These are phyloP conservation scores for Melanotaenia boesemani DNA, from an alignment of 2,797 vertebrate genomes.

Conservation along the genomic window DNA sequence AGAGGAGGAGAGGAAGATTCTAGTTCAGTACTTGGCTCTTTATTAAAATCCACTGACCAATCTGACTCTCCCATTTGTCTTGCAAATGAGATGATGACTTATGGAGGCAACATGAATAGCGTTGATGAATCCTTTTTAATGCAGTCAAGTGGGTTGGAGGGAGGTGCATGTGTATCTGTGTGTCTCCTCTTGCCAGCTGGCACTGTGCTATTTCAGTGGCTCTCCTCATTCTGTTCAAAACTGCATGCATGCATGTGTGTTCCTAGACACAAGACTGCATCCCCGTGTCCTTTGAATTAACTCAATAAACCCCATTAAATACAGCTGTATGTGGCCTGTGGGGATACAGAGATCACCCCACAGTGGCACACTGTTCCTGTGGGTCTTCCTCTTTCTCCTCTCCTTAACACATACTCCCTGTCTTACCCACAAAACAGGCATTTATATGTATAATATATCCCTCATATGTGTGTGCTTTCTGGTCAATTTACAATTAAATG, in stretches of 20 bases:
- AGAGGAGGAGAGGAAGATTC: slow-evolving; percentile 32
- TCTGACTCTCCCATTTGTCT: slow-evolving; percentile 76
- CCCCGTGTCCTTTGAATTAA: slow-evolving; percentile 67
- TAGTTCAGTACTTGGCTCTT: slow-evolving; percentile 47
- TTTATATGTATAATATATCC: slow-evolving; percentile 73
- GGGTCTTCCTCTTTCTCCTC: slow-evolving; percentile 54
- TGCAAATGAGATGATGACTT: slow-evolving; percentile 83
- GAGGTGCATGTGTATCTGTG: slow-evolving; percentile 48
- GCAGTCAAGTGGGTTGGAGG: slow-evolving; percentile 75
- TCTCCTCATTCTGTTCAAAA: slow-evolving; percentile 53
- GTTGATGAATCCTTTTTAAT: slow-evolving; percentile 80
- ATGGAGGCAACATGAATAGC: slow-evolving; percentile 76
- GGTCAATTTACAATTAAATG: slow-evolving; percentile 75
- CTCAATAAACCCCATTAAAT: slow-evolving; percentile 72
- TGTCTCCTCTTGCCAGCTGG: slow-evolving; percentile 73
- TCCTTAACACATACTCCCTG: slow-evolving; percentile 26
- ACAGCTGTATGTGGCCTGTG: slow-evolving; percentile 74
- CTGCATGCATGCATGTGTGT: slow-evolving; percentile 21
- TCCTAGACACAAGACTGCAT: slow-evolving; percentile 28
- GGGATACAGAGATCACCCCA: slow-evolving; percentile 66
- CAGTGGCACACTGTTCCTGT: slow-evolving; percentile 56
- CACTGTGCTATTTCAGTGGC: slow-evolving; percentile 64
- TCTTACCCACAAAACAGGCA: slow-evolving; percentile 65
- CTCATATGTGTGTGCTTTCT: slow-evolving; percentile 60
- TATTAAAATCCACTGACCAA: slow-evolving; percentile 74